These are phyloP conservation scores for Eupithecia subfuscata DNA, from an alignment of 2,888 invertebrate genomes.

Conservation along the genomic window DNA sequence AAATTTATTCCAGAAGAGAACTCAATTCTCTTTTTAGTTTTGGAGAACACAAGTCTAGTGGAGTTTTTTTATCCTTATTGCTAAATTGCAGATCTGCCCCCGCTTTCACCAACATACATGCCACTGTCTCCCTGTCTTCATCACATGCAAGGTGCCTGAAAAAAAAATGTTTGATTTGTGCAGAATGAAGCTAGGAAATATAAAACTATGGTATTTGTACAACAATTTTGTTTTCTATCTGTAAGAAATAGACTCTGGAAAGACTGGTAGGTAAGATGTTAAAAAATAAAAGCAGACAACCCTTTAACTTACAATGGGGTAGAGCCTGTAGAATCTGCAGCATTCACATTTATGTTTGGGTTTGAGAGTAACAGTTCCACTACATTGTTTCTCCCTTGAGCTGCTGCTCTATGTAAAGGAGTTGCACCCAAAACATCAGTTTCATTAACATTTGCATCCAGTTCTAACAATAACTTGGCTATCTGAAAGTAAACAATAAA, in stretches of 20 bases:
- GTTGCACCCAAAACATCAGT: conserved; percentile 88
- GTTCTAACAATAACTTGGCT: conserved; percentile 85
- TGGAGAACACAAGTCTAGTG: conserved; percentile 85
- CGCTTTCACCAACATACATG: conserved; percentile 85
- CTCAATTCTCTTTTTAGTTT: conserved; percentile 60
- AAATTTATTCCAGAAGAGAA: conserved; percentile 47
- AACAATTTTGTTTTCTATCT: neutral
- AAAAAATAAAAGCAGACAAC: neutral
- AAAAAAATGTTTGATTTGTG: conserved; percentile 36
- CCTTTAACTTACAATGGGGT: conserved; percentile 86
- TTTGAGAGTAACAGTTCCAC: conserved; percentile 86
- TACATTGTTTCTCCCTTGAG: conserved; percentile 88
- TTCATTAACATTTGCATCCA: conserved; percentile 88
- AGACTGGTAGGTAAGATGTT: neutral
- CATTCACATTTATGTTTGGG: conserved; percentile 82
- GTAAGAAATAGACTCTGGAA: neutral
- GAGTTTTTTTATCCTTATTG: conserved; percentile 87
- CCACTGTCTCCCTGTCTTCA: conserved; percentile 88
- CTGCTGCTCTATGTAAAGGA: conserved; percentile 91
- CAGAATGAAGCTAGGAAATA: neutral
- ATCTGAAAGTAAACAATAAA: conserved; percentile 78
- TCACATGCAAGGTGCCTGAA: conserved; percentile 91
- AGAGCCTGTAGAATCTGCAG: conserved; percentile 88
- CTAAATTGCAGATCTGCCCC: conserved; percentile 85
- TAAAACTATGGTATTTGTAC: neutral